Base-by-base conservation (phyloP, 92 coral and sea anemone species). In the Bergia puertoricense region DNA sequence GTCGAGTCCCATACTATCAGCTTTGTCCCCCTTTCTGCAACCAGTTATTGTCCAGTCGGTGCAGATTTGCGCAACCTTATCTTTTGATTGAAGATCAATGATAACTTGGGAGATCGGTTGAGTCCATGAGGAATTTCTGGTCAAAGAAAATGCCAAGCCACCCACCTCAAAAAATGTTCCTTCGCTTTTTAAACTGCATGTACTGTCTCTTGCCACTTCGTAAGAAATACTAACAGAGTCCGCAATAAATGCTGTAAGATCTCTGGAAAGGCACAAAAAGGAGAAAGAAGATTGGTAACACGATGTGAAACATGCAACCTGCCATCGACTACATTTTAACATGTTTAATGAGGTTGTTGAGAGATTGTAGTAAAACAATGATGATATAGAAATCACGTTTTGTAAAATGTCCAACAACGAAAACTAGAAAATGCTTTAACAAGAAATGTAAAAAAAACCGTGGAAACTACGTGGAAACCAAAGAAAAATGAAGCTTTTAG, bases 131-230 rank as follows among this genome's bases (percentile, higher is more conserved):
- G 98, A 96, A 88, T 94, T 89, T 78, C 84, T 93, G 41, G 76
- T 88, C n/a, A 96, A 69, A 4, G 98, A 93, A 86, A 96, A 91
- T 3, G 97, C 97, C 22, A 92, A 88, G 23, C 98, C 97, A 6
- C 95, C 88, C 15, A 94, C 77, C 10, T 89, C 98, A 30, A 94
- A 86, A 54, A 85, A 89, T 30, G 79, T 83, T 1, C 98, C 98
- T 74, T 94, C 95, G 45, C 88, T 76, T 88, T 94, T 96, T 11
- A 96, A 85, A 59, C 88, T 86, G 80, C 98, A 96, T 78, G 81
- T 78, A 5, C 89, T 88, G 74, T 92, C 94, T 30, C 91, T 92
- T 20, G 88, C 80, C 14, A 86, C 91, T 39, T 85, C 85, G 76
- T 89, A 89, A 71, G 73, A 83, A 41, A 85, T 82, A 23, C 90